Evolutionary conservation across 2,888 invertebrate species (phyloP).

Genomic region (Abrostola tripartita): DNA sequence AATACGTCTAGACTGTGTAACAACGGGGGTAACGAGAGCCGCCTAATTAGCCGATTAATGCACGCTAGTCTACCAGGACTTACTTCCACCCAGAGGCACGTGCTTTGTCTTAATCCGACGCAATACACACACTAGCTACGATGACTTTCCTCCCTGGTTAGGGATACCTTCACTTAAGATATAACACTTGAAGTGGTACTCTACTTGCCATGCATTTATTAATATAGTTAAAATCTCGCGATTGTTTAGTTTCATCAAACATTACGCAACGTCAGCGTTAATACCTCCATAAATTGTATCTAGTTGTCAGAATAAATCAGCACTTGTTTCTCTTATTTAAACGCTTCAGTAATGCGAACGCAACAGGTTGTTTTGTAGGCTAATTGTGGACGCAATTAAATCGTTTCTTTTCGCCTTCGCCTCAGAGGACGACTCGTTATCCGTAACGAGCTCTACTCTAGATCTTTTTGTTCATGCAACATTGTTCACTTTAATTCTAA

Average conservation of each 20-base stretch:
- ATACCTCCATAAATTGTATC: slow-evolving; percentile 33
- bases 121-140: slow-evolving; percentile 21
- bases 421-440: slow-evolving; percentile 69
- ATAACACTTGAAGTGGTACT: no score
- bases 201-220: slow-evolving; percentile 2
- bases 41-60: slow-evolving; percentile 75
- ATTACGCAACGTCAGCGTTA: slow-evolving; percentile 27
- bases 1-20: slow-evolving; percentile 74
- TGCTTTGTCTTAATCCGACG: slow-evolving; percentile 50
- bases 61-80: slow-evolving; percentile 50
- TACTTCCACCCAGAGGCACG: slow-evolving; percentile 30
- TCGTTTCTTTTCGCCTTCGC: slow-evolving; percentile 75
- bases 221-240: not conserved
- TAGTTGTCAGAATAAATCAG: slow-evolving; percentile 49
- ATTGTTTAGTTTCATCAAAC: slow-evolving; percentile 10
- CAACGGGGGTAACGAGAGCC: slow-evolving; percentile 58
- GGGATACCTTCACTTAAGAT: no score
- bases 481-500: slow-evolving; percentile 69
- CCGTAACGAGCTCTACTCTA: slow-evolving; percentile 69
- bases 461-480: slow-evolving; percentile 68
- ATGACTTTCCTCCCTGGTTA: slow-evolving; percentile 16
- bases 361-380: slow-evolving; percentile 82
- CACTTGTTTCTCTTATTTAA: slow-evolving; percentile 61
- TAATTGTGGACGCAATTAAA: slow-evolving; percentile 81
- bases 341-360: slow-evolving; percentile 67